Percentiles rank a stretch among this genome's conserved stretches.
phyloP scores from a whole-genome alignment of 2,797 vertebrate genomes.

The Martes flavigula region DNA sequence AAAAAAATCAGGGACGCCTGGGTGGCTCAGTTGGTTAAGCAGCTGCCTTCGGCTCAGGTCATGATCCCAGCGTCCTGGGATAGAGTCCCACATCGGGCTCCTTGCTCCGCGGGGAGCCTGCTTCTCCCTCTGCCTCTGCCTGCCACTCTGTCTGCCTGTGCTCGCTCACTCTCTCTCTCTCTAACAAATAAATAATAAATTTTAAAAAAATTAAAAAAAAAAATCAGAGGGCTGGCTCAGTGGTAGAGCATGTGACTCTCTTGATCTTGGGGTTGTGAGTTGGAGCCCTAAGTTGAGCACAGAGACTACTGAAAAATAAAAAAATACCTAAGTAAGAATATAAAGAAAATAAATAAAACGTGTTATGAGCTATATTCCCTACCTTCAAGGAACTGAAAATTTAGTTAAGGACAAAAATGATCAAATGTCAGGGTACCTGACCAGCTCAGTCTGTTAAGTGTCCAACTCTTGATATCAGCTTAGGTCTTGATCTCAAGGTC shows the following conservation, averaged over 20 bases:
- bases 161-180: no score
- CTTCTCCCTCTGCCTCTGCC: no score
- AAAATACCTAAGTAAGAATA: background rate
- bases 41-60: no score
- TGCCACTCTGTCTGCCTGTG: no score
- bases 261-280: background rate
- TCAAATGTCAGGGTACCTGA: background rate
- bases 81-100: no score
- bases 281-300: background rate
- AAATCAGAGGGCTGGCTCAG: background rate
- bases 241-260: background rate
- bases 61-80: no score
- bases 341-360: background rate
- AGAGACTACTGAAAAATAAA: background rate
- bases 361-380: background rate
- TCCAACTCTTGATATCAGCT: background rate
- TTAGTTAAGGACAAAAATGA: background rate
- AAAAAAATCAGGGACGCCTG: background rate
- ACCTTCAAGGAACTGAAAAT: background rate
- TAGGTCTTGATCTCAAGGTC: background rate
- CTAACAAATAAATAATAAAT: no score
- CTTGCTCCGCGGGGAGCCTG: no score
- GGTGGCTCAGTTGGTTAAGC: background rate
- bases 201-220: no score
- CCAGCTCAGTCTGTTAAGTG: background rate